A percentile compares a stretch with the other conserved stretches of the same genome.
phyloP scores from a whole-genome alignment of 2,797 vertebrate species.

The Melanitta fusca region DNA sequence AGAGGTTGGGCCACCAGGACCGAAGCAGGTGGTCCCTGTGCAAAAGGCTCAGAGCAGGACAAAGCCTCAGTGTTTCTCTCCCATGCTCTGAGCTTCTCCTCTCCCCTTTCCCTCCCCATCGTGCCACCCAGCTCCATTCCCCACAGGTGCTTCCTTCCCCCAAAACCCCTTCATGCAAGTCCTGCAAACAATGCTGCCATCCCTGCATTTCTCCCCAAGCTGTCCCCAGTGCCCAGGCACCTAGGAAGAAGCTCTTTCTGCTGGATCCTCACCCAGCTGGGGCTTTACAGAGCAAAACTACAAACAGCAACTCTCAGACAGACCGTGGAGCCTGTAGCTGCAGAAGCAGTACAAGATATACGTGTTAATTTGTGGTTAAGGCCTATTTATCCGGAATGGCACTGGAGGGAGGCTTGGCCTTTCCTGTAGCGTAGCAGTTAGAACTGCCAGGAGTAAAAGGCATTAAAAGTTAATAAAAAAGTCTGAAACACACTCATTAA shows the following conservation, averaged over 20 bases:
- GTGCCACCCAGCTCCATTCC: background rate
- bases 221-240: rapidly evolving
- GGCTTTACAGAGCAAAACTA: constrained; percentile 20
- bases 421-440: constrained; percentile 20
- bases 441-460: constrained; percentile 39
- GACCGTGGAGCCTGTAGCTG: background rate
- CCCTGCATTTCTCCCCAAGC: background rate
- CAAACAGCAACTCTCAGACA: constrained; percentile 9
- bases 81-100: background rate
- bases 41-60: background rate
- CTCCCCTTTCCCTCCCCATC: background rate
- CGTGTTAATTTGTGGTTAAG: constrained; percentile 60
- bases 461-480: constrained; percentile 61
- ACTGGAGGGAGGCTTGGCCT: constrained; percentile 23
- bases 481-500: constrained; percentile 36
- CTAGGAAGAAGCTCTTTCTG: background rate
- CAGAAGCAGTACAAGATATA: constrained; percentile 7
- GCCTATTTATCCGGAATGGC: constrained; percentile 22
- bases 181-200: background rate
- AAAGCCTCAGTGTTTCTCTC: background rate
- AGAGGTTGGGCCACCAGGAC: too few relatives aligned
- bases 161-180: background rate
- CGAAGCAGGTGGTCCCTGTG: background rate
- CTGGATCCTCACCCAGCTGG: background rate
- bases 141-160: background rate